Evolutionary conservation across 2,797 vertebrate genomes (phyloP).

Genomic region (Alectoris magna): DNA sequence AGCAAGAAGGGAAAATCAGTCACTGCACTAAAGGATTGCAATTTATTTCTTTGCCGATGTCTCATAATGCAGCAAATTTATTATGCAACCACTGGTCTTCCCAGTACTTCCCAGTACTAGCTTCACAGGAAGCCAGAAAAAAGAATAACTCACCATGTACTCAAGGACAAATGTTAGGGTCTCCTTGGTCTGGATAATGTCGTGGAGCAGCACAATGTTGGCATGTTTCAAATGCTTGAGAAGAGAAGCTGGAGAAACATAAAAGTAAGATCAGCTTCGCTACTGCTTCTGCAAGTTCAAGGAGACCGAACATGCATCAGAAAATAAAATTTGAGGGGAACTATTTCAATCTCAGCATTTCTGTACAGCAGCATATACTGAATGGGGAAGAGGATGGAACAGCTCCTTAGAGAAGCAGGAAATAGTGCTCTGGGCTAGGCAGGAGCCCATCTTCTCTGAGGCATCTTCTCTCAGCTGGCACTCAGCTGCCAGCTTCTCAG

Average conservation of each 20-base stretch:
- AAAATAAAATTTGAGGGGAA: not conserved
- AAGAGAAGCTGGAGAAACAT: slow-evolving; percentile 85
- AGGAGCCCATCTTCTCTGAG: not conserved
- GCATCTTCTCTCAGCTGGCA: not conserved
- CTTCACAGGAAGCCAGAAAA: slow-evolving; percentile 43
- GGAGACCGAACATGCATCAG: not conserved
- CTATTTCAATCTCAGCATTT: not conserved
- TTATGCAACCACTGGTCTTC: slow-evolving; percentile 4
- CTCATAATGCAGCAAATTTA: slow-evolving; percentile 57
- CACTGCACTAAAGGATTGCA: slow-evolving; percentile 35
- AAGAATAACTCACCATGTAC: slow-evolving; percentile 86
- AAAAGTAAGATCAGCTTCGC: slow-evolving; percentile 28
- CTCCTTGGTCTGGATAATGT: slow-evolving; percentile 91
- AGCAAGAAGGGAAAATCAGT: slow-evolving; percentile 39
- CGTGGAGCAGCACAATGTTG: slow-evolving; percentile 91
- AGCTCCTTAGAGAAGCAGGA: not conserved
- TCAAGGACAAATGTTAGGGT: slow-evolving; percentile 93
- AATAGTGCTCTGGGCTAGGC: not conserved
- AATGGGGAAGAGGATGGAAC: not conserved
- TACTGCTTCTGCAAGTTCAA: slow-evolving; percentile 18
- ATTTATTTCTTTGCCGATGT: slow-evolving; percentile 24
- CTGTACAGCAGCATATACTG: not conserved
- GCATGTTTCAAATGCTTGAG: slow-evolving; percentile 92
- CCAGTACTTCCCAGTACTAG: not conserved
- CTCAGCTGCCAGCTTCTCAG: not conserved